Base-by-base conservation (phyloP, 2,113 vertebrate genomes). In the Clarias gariepinus region DNA sequence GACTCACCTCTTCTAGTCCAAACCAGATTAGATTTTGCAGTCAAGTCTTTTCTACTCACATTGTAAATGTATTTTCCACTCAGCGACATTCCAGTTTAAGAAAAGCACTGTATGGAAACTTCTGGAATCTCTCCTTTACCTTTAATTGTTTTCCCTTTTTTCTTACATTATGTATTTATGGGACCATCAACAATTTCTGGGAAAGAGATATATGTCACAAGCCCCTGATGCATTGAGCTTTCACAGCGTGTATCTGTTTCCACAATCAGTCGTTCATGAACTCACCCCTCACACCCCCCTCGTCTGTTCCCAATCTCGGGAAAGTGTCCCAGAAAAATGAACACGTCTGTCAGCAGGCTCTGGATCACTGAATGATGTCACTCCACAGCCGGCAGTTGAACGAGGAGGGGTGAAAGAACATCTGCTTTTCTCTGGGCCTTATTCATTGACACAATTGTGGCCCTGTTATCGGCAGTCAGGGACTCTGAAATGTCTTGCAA, bases 281-380 rank as follows among this genome's bases (percentile, higher is more conserved):
- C 60, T 84, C 66, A 83, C 25, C 69, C 69, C 23, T 47, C 79
- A 53, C 41, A 55, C 60, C 28, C 63, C 55, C 66, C 30, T 5
- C 25, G 71, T 63, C 66, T 64, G 73, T 86, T 84, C 85, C 78
- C 66, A 84, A 81, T 53, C 76, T 47, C 71, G 13, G 69, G 41
- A 84, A 88, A 86, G 74, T 86, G 76, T 69, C 78, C 15, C n/a
- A 85, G 52, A 84, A 87, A 82, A 84, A 73, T 55, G 33, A 86
- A 10, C 23, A 11, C 41, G 73, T 82, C 79, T 76, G 74, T 82
- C 83, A 82, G 58, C 78, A 89, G 83, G 78, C 36, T 33, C 78
- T 74, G 79, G 76, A 76, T 68, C 61, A 71, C 63, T 85, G 79
- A 85, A 85, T 89, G 88, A 89, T 87, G 86, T 87, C 88, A 85